Percentiles rank a stretch among this genome's conserved stretches.
Evolutionary conservation across 2,797 vertebrate genomes (phyloP).

Genomic region (Falco novaeseelandiae): DNA sequence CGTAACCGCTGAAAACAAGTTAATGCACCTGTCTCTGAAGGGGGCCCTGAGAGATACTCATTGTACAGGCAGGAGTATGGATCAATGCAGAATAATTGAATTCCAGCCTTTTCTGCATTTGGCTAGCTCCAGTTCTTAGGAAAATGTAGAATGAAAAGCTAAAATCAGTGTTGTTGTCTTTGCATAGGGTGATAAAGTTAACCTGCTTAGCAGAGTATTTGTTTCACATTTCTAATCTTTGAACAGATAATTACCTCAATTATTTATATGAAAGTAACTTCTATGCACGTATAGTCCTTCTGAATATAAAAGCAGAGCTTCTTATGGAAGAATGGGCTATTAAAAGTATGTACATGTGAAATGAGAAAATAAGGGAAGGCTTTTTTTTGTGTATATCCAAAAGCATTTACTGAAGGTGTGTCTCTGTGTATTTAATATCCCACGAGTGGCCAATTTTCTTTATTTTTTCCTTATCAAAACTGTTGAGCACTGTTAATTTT

Average conservation of each 20-base stretch:
- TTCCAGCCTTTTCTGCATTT: constrained; percentile 29
- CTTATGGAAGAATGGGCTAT: background rate
- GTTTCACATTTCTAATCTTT: constrained; percentile 43
- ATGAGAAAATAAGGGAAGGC: background rate
- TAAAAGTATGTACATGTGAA: constrained; percentile 12
- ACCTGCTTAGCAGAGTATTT: constrained; percentile 29
- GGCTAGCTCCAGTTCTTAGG: background rate
- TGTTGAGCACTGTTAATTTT: constrained; percentile 66
- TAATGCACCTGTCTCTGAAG: constrained; percentile 4
- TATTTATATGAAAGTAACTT: constrained; percentile 25
- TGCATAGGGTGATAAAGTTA: background rate
- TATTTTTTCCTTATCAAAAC: constrained; percentile 42
- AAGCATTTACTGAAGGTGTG: constrained; percentile 1
- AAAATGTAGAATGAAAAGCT: background rate
- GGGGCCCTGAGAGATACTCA: background rate
- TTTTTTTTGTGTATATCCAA: background rate
- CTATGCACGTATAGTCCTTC: background rate
- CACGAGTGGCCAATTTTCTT: background rate
- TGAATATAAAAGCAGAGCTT: background rate
- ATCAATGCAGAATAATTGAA: background rate
- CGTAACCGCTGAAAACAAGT: background rate
- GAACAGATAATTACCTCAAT: constrained; percentile 1
- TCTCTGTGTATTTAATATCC: constrained; percentile 38
- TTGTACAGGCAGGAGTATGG: background rate
- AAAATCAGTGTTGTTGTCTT: background rate